Base-by-base conservation (phyloP, 2,113 vertebrate species). In the Neomonachus schauinslandi region DNA sequence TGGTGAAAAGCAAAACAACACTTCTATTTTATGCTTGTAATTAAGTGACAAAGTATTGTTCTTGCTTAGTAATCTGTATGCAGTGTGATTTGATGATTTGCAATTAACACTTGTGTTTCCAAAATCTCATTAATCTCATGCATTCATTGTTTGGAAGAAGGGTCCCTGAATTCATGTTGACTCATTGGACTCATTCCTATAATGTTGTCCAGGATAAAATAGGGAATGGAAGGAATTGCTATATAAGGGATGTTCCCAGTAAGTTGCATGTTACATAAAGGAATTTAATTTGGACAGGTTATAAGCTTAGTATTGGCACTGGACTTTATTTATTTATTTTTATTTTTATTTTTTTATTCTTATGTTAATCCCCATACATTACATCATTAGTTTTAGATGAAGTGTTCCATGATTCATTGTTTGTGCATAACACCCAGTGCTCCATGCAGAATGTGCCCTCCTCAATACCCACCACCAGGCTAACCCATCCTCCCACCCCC, bases 311-410 rank as follows among this genome's bases (percentile, higher is more conserved):
- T 67, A 14, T 74, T 63, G 42, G 9, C 1, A 1, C 61, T 74
- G 69, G 95, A 79, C 6, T 92, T 91, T 86, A n/a, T 67, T 72
- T 83, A n/a, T n/a, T n/a, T n/a, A n/a, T n/a, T n/a, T n/a, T n/a
- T n/a, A n/a, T n/a, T n/a, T n/a, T n/a, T n/a, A n/a, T n/a, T n/a
- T n/a, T n/a, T n/a, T n/a, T n/a, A n/a, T n/a, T n/a, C n/a, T n/a
- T n/a, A n/a, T n/a, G n/a, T n/a, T n/a, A n/a, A n/a, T n/a, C n/a
- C n/a, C n/a, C n/a, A n/a, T n/a, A n/a, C n/a, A n/a, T n/a, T n/a
- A n/a, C n/a, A n/a, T n/a, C n/a, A n/a, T n/a, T n/a, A n/a, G n/a
- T n/a, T n/a, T n/a, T n/a, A n/a, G n/a, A n/a, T n/a, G n/a, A n/a
- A n/a, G n/a, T n/a, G n/a, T n/a, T n/a, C n/a, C n/a, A n/a, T n/a